Percentiles rank a stretch among this genome's conserved stretches.
These are phyloP conservation scores for Xylocopa sonorina DNA, from an alignment of 1,140 invertebrate species.

Conservation along the genomic window DNA sequence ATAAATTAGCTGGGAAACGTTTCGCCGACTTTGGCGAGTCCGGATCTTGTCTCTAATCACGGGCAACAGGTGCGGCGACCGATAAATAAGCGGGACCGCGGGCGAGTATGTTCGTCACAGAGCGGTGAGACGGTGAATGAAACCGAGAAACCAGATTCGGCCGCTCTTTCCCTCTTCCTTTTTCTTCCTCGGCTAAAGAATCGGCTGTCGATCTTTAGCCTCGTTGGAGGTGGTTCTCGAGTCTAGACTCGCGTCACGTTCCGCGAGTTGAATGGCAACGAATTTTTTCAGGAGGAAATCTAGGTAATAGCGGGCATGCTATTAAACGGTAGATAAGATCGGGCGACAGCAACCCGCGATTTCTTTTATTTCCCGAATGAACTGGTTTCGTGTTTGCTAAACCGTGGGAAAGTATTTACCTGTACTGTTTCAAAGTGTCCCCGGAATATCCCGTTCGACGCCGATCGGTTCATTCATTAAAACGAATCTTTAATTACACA, in stretches of 20 bases:
- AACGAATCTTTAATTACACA: too few species aligned
- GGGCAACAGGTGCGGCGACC: constrained; percentile 37
- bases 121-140: too few species aligned
- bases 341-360: constrained; percentile 5
- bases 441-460: too few species aligned
- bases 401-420: constrained; percentile 41
- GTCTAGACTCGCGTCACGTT: too few species aligned
- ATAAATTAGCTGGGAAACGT: constrained; percentile 57
- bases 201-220: too few species aligned
- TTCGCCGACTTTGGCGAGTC: constrained; percentile 41
- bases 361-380: constrained; percentile 10
- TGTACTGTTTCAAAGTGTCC: not conserved
- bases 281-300: not conserved
- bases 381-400: constrained; percentile 35
- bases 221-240: too few species aligned
- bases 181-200: too few species aligned
- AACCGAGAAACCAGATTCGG: not conserved
- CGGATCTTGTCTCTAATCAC: constrained; percentile 42
- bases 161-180: too few species aligned
- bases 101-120: not conserved
- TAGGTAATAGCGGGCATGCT: not conserved
- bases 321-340: constrained; percentile 25
- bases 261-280: too few species aligned
- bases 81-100: constrained; percentile 15
- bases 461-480: too few species aligned